Conservation (phyloP, 2,113 vertebrate species). For the Athene noctua region DNA sequence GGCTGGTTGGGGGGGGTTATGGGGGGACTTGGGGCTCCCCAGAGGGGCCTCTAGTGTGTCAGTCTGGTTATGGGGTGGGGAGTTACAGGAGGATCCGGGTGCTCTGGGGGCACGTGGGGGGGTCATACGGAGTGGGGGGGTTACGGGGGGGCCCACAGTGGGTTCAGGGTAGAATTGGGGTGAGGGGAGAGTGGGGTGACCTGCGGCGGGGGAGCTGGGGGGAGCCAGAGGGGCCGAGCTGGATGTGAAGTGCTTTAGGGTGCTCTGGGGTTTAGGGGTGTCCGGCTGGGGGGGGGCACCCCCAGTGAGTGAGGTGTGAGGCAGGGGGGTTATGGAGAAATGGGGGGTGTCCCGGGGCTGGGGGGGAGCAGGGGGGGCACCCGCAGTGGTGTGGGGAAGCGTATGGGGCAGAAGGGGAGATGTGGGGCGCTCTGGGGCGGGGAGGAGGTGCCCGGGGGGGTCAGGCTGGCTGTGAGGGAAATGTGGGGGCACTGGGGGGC, state of each 20-base stretch:
- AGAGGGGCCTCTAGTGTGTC: background rate
- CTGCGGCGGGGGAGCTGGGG: background rate
- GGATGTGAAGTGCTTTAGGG: background rate
- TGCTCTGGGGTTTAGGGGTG: too few relatives aligned
- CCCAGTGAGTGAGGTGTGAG: background rate
- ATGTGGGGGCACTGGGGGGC: background rate
- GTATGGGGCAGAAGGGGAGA: background rate
- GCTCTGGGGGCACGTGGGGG: too few relatives aligned
- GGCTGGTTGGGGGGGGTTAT: background rate
- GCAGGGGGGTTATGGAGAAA: background rate
- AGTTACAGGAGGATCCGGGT: background rate
- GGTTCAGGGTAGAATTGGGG: background rate
- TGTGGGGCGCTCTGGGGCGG: background rate
- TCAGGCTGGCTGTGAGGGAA: background rate
- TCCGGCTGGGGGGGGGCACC: background rate
- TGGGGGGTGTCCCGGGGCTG: background rate
- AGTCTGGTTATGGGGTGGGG: background rate
- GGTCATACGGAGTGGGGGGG: too few relatives aligned
- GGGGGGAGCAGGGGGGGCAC: background rate
- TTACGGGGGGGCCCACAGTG: background rate
- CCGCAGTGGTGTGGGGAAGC: background rate
- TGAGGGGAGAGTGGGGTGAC: too few relatives aligned
- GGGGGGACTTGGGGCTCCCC: background rate
- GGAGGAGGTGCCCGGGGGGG: background rate
- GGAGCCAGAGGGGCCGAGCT: background rate